Base-by-base conservation (phyloP, 2,888 invertebrate species). In the Clanis bilineata region DNA sequence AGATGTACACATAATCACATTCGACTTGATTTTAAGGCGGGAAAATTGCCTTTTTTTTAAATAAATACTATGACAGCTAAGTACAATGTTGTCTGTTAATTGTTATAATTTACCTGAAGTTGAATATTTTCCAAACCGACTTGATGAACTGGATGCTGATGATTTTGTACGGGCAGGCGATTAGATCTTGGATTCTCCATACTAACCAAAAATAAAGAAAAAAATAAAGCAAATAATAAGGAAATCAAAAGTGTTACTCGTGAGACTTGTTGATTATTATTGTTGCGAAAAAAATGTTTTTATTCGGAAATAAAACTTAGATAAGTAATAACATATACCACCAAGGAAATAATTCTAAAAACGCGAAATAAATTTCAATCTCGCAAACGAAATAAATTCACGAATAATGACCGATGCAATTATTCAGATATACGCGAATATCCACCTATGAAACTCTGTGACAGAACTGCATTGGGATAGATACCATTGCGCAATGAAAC, bases 111-210 rank as follows among this genome's bases (percentile, higher is more conserved):
- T 51, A 51, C 51, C 51, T 51, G 51, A 18, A 10, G 32, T 9
- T 51, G 28, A 9, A 18, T 15, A 28, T 28, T 28, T 51, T 51
- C 51, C 1, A 18, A 10, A 10, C 10, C 10, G 18, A 7, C 28
- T 9, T 51, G 28, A 28, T 15, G 18, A 10, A 2, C 18, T 18
- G 28, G 18, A 18, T 51, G 51, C 3, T 28, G 51, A 51, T 28
- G 28, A 51, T 32, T 51, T 12, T 28, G 28, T 10, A 51, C 28
- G 18, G 28, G 51, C 51, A 32, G 32, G 18, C 10, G 51, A 51
- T 18, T 55, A 57, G 56, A 23, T 44, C 59, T 36, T 45, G 57
- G 36, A 18, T 57, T 54, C 25, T 32, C 51, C 32, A 32, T 51
- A 32, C 18, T 51, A 18, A 32, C 28, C 32, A 32, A 32, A 3